A percentile compares a stretch with the other conserved stretches of the same genome.
phyloP scores from a whole-genome alignment of 2,888 invertebrate species.

The Aphodius granarius region DNA sequence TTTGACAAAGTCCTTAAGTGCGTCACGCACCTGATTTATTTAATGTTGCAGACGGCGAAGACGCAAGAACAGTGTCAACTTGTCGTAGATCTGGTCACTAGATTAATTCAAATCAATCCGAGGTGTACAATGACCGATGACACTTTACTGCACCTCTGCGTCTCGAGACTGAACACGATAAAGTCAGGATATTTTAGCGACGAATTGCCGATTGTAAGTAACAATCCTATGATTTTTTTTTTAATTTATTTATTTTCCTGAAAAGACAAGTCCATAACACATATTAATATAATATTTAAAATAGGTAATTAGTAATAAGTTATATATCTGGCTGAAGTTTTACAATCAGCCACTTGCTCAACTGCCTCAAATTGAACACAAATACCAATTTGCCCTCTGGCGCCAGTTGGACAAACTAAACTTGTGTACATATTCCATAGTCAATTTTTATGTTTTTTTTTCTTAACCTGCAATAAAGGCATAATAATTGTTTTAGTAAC shows the following conservation, averaged over 20 bases:
- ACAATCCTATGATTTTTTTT: neutral
- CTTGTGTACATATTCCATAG: neutral
- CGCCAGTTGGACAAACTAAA: too few relatives aligned
- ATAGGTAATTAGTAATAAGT: too few relatives aligned
- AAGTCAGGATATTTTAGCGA: slow-evolving; percentile 76
- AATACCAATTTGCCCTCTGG: too few relatives aligned
- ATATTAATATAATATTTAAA: too few relatives aligned
- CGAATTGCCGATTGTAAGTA: slow-evolving; percentile 58
- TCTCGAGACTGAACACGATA: slow-evolving; percentile 75
- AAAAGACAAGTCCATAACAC: too few relatives aligned
- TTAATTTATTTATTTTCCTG: neutral
- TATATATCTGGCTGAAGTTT: too few relatives aligned
- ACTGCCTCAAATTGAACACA: too few relatives aligned
- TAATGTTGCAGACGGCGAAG: slow-evolving; percentile 65
- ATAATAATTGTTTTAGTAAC: too few relatives aligned
- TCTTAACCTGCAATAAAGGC: neutral
- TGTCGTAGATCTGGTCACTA: slow-evolving; percentile 57
- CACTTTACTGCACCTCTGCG: slow-evolving; percentile 83
- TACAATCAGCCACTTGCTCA: too few relatives aligned
- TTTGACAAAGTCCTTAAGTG: slow-evolving; percentile 82
- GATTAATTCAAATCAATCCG: slow-evolving; percentile 65
- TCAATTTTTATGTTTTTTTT: neutral
- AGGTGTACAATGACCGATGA: slow-evolving; percentile 72
- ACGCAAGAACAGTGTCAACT: slow-evolving; percentile 56
- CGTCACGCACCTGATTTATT: slow-evolving; percentile 74